Evolutionary conservation across 2,113 vertebrate species (phyloP), one percentile per base, ranked within the genome.

Genomic region (Anseranas semipalmata): DNA sequence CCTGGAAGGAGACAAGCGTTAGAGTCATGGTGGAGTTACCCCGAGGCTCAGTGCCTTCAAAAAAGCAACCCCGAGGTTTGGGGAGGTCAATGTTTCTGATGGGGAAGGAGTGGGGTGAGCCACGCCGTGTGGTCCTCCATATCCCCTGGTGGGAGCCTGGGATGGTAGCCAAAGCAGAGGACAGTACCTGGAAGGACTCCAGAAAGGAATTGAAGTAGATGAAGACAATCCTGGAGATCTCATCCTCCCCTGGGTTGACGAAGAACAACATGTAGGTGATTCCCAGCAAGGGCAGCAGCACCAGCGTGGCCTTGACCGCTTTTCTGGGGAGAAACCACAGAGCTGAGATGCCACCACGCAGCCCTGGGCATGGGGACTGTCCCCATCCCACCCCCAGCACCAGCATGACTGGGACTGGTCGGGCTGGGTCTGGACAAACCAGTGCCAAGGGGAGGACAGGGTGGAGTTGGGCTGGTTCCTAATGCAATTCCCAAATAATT

Each of bases 261-360:
- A 99, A 99, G 97, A 99, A 99, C 85, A 99, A 97, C 99, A 99
- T 99, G 93, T 99, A 99, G 56, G 99, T 99, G 98, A 99, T 99
- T 46, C 99, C 99, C 94, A 99, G 98, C n/a, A 99, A 98, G 18
- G 99, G 99, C 53, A 99, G 98, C 37, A 99, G 98, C 16, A 99
- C 99, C 95, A 99, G 98, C 0, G 99, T 99, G 41, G 99, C 99
- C 95, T 99, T 99, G 96, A 99, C 99, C 9, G 99, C 99, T 98
- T 99, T 99, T 97, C 99, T 99, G 92, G 62, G 46, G 62, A 46
- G 37, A 35, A 87, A 89, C 12, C 13, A 53, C 0, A 5, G 37
- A 87, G 28, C 30, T 43, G 50, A 95, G 81, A 19, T 87, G 94
- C 87, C 76, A 45, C n/a, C n/a, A 17, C 1, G 8, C 35, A 55